A percentile compares a stretch with the other conserved stretches of the same genome.
These are phyloP conservation scores for Drosophila santomea DNA, from an alignment of 1,140 invertebrate species.

Conservation along the genomic window DNA sequence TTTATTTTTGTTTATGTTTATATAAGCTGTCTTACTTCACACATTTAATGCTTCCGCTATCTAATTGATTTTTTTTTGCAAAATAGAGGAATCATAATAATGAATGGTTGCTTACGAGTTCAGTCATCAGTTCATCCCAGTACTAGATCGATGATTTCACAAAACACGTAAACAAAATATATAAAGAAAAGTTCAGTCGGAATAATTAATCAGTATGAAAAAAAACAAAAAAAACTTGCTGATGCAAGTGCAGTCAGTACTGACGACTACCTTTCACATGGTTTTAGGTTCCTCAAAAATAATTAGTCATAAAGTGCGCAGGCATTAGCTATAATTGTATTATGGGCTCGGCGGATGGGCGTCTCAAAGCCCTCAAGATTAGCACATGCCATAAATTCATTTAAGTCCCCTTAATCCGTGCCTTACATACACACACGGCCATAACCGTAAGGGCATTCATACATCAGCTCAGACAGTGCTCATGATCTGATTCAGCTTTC, in stretches of 20 bases:
- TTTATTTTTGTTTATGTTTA: not conserved
- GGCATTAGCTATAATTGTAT: not conserved
- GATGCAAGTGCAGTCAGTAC: not conserved
- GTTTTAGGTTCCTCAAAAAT: not conserved
- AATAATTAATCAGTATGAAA: not conserved
- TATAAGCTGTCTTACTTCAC: not conserved
- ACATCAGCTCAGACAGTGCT: constrained; percentile 52
- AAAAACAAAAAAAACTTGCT: not conserved
- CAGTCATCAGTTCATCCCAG: no score
- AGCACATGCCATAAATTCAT: constrained; percentile 72
- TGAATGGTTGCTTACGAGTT: no score
- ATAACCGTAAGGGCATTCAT: constrained; percentile 35
- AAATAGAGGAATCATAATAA: no score
- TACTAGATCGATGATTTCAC: not conserved
- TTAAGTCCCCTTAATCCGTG: constrained; percentile 62
- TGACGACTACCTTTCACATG: not conserved
- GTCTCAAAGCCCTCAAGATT: constrained; percentile 52
- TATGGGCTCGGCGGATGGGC: not conserved
- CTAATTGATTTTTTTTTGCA: not conserved
- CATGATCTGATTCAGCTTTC: constrained; percentile 13
- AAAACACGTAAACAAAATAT: not conserved
- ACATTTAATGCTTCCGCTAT: not conserved
- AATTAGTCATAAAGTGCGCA: not conserved
- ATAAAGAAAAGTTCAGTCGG: not conserved
- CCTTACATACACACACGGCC: constrained; percentile 16